These are phyloP conservation scores for Sebastes vulpes DNA, from an alignment of 2,797 vertebrate genomes.

Conservation along the genomic window DNA sequence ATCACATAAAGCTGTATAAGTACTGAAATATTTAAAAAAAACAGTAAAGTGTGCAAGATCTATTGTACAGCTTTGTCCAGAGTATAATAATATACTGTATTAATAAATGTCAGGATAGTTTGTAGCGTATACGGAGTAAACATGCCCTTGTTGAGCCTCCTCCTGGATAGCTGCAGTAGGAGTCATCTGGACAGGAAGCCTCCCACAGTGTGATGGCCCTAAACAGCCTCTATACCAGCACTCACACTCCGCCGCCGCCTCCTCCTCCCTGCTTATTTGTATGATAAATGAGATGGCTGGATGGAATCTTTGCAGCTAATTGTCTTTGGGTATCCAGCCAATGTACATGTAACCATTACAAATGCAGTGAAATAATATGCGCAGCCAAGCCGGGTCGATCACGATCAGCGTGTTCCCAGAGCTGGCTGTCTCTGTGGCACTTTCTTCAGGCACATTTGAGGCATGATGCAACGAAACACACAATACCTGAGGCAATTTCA, in stretches of 20 bases:
- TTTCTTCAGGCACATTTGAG: constrained; percentile 52
- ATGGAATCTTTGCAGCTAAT: constrained; percentile 60
- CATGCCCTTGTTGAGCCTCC: constrained; percentile 25
- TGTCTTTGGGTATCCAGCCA: constrained; percentile 51
- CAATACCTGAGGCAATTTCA: constrained; percentile 48
- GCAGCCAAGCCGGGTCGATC: constrained; percentile 29
- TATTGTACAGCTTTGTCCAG: neutral
- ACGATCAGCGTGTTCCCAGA: constrained; percentile 39
- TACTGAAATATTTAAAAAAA: neutral
- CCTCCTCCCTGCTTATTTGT: constrained; percentile 46
- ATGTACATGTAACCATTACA: constrained; percentile 57
- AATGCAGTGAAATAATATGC: constrained; percentile 61
- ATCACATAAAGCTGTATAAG: neutral
- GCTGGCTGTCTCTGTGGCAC: constrained; percentile 27
- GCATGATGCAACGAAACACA: constrained; percentile 53
- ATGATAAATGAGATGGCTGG: constrained; percentile 61
- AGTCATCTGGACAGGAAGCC: constrained; percentile 70
- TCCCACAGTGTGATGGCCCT: constrained; percentile 55
- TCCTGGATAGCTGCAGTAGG: constrained; percentile 38
- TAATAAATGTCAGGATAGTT: constrained; percentile 4
- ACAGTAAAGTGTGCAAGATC: neutral
- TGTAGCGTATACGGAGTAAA: neutral
- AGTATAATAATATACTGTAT: neutral
- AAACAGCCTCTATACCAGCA: constrained; percentile 33
- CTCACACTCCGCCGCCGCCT: constrained; percentile 29